Percentiles rank a stretch among this genome's conserved stretches.
These are phyloP conservation scores for Drosophila navojoa DNA, from an alignment of 1,140 invertebrate species.

Conservation along the genomic window DNA sequence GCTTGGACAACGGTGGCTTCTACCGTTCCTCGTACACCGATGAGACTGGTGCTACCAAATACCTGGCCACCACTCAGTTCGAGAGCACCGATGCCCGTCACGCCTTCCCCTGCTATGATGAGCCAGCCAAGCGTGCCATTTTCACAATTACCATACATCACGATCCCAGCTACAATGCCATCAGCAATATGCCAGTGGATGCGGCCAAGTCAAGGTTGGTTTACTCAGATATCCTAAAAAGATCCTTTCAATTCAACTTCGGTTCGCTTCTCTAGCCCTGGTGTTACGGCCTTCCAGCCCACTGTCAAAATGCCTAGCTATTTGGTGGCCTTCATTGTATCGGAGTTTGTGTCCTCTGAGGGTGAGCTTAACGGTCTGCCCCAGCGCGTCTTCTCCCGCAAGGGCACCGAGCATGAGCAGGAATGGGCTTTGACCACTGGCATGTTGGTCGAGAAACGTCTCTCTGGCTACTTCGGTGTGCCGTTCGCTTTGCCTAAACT, in stretches of 20 bases:
- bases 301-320: constrained; percentile 71
- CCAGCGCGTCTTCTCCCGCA: constrained; percentile 74
- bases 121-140: constrained; percentile 92
- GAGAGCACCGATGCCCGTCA: constrained; percentile 91
- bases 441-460: constrained; percentile 66
- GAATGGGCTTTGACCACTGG: constrained; percentile 75
- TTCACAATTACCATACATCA: constrained; percentile 89
- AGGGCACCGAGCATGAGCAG: constrained; percentile 68
- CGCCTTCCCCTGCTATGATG: constrained; percentile 95
- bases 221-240: background rate
- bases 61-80: constrained; percentile 91
- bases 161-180: constrained; percentile 85
- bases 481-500: constrained; percentile 72
- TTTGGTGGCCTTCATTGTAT: constrained; percentile 79
- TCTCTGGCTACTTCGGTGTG: constrained; percentile 68
- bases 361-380: constrained; percentile 73
- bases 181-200: constrained; percentile 90
- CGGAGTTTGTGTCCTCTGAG: constrained; percentile 85
- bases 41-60: constrained; percentile 85
- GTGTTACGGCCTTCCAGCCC: constrained; percentile 58
- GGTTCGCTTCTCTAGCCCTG: constrained; percentile 34
- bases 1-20: constrained; percentile 89
- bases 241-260: too few species aligned
- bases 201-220: constrained; percentile 46
- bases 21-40: constrained; percentile 91